Base-by-base conservation (phyloP, 2,797 vertebrate species). In the Anguilla marmorata region DNA sequence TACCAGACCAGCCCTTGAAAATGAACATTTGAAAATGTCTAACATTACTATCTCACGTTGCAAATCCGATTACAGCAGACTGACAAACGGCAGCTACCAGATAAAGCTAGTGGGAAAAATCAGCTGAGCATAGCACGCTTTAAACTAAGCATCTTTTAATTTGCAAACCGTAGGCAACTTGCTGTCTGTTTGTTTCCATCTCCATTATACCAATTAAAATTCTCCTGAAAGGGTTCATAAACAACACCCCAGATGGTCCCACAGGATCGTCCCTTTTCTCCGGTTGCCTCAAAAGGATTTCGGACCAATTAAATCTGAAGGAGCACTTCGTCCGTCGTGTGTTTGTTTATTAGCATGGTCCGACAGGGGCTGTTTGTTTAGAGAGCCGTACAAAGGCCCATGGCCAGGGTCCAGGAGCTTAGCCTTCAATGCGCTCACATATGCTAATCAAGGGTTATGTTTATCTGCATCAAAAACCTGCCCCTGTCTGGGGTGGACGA, bases 371-470 rank as follows among this genome's bases (percentile, higher is more conserved):
- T 92, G 92, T 94, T 94, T 92, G 91, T 93, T 93, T 94, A 90
- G 89, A 93, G 91, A 91, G 84, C 90, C 90, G 86, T 50, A 82
- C 84, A 91, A 92, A 93, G 92, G 89, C 90, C 74, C 74, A 89
- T 89, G 90, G 93, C 87, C 88, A 89, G 87, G 90, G 90, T 91
- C 93, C 93, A 91, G 87, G 92, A 88, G 89, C 92, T 92, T 93
- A 92, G 87, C 89, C 91, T 93, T 90, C 84, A 93, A 90, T 90
- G 87, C 87, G 89, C 91, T 95, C 90, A 93, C 93, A 94, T 90
- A 93, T 93, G 92, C 92, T 94, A 94, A 95, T 94, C 89, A 95
- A 91, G 86, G 66, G 52, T 83, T 33, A 63, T 41, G 69, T 89
- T 87, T 84, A 83, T 86, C 58, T 76, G 45, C 45, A 86, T 50